phyloP scores from a whole-genome alignment of 2,797 vertebrate genomes.

The Lerista edwardsae region DNA sequence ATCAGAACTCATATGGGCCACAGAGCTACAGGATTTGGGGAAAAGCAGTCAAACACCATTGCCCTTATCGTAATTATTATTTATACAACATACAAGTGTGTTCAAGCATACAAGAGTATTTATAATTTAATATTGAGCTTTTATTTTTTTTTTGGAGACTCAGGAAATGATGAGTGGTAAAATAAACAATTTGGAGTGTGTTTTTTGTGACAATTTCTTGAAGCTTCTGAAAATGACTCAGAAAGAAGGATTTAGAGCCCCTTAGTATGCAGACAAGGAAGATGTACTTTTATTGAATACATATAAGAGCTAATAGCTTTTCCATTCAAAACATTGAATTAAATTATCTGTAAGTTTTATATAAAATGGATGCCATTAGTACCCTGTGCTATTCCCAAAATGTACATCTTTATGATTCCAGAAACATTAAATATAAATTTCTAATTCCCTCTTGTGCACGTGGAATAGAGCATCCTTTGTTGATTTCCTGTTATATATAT shows the following conservation, averaged over 20 bases:
- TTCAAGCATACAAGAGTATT: not conserved
- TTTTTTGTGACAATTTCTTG: not conserved
- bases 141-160: conserved; percentile 7
- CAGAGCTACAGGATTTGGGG: not conserved
- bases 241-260: conserved; percentile 11
- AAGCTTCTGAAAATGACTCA: conserved; percentile 1
- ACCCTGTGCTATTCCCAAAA: not conserved
- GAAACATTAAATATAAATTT: conserved; percentile 14
- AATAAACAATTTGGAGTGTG: not conserved
- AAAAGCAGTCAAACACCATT: not conserved
- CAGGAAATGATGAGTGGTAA: conserved; percentile 3
- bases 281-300: not conserved
- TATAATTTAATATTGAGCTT: not conserved
- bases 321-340: not conserved
- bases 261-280: conserved; percentile 9
- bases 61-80: not conserved
- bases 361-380: not conserved
- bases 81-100: not conserved
- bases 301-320: conserved; percentile 8
- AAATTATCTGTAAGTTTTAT: conserved; percentile 19
- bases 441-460: not conserved
- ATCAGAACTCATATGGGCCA: not conserved
- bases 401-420: conserved; percentile 4
- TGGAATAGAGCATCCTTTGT: not conserved
- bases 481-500: not conserved